phyloP scores from a whole-genome alignment of 2,888 invertebrate species.

The Xestia rhomboidea region DNA sequence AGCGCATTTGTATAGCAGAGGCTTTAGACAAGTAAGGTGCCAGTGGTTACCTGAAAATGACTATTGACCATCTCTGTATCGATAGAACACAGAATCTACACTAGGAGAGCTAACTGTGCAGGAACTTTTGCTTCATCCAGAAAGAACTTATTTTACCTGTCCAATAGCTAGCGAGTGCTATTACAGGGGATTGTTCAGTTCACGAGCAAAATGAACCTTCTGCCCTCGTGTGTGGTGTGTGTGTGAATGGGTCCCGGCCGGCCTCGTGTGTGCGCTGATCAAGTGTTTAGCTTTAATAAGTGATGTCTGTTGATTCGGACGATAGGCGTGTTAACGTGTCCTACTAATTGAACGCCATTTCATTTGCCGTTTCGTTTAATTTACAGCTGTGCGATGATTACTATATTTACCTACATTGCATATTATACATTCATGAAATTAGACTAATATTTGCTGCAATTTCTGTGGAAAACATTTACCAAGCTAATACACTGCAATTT shows the following conservation, averaged over 20 bases:
- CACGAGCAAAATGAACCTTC: not conserved
- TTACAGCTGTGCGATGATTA: not conserved
- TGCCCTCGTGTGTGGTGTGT: not conserved
- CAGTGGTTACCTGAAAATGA: not conserved
- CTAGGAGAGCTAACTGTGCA: not conserved
- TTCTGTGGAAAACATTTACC: not conserved
- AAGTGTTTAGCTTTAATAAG: conserved; percentile 56
- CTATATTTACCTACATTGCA: not conserved
- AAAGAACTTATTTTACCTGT: not conserved
- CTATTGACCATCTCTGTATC: not conserved
- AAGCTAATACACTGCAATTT: not conserved
- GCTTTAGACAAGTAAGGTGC: not conserved
- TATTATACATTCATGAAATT: not conserved
- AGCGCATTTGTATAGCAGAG: not conserved
- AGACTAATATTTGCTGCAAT: conserved; percentile 3
- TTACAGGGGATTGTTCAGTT: not conserved
- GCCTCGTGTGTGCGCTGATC: conserved; percentile 41
- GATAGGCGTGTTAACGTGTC: conserved; percentile 18
- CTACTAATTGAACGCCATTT: conserved; percentile 9
- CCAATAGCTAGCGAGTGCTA: not conserved
- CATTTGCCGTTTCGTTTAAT: conserved; percentile 9
- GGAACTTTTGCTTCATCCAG: not conserved
- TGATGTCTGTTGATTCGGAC: conserved; percentile 38
- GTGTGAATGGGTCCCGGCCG: not conserved
- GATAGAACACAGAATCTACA: not conserved